Evolutionary conservation across 2,888 invertebrate species (phyloP), one percentile per base, ranked within the genome.

Genomic region (Gari tellinella): DNA sequence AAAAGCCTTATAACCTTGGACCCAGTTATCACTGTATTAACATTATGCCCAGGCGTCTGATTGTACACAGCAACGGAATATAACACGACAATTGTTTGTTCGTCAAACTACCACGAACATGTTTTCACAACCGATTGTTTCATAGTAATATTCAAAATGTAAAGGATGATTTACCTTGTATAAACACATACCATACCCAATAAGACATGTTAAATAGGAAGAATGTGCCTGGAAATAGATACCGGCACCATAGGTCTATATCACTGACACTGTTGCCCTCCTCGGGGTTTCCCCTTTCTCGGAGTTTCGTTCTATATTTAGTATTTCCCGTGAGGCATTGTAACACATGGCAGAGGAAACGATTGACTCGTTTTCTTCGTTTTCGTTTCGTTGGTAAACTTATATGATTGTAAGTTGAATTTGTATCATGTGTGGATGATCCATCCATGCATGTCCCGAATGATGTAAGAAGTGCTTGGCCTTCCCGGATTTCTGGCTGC

Each of bases 191-290:
- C 64, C 83, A 77, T 3, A 82, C 53, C 97, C 98, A 98, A 92
- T 98, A 98, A 89, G 95, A 95, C 52, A 97, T 92, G 91, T 97
- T 98, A 80, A 98, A 95, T 0, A 97, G 91, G 0, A 95, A 95
- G 90, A 98, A 98, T 0, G 97, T 96, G n/a, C 96, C 94, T 1
- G 96, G 96, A 89, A 96, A 96, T 26, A 95, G 94, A 46, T 96
- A 93, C 49, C 96, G 93, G 0, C 97, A 96, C 0, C 96, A 95
- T 83, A 95, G 94, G 92, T 96, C 96, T 78, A 96, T 96, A 92
- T 95, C 95, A 74, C 96, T 96, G 1, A 96, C 96, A 21, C 95
- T 95, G 92, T 96, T 96, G 86, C 84, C 84, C 12, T 62, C 46
- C 37, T 81, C 78, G 4, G 75, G 62, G 38, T 84, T 82, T 1